Conservation (phyloP, 64 coral and sea anemone species). For the Porites lutea region DNA sequence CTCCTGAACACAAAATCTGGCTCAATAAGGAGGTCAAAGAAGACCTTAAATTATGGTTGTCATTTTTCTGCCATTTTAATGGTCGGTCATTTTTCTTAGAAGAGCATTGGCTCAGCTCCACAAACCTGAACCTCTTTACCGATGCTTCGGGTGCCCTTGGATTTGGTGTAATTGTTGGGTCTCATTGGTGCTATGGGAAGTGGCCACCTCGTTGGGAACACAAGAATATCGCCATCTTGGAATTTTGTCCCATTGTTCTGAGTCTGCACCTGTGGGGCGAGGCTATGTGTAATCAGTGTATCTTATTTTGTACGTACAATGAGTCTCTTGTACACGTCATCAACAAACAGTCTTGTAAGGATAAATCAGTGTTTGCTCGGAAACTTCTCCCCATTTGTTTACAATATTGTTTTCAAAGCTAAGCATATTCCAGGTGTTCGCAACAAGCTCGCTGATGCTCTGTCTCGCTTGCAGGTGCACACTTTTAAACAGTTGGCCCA, state of each 20-base stretch:
- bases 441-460: slow-evolving; percentile 20
- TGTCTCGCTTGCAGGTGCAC: slow-evolving; percentile 4
- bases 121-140: slow-evolving; percentile 50
- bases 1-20: slow-evolving; percentile 8
- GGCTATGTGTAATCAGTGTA: slow-evolving; percentile 23
- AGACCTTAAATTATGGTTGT: slow-evolving; percentile 54
- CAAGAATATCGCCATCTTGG: slow-evolving; percentile 54
- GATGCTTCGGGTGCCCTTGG: slow-evolving; percentile 66
- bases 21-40: slow-evolving; percentile 37
- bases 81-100: slow-evolving; percentile 71
- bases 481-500: slow-evolving; percentile 8
- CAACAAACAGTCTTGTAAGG: slow-evolving; percentile 14
- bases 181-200: slow-evolving; percentile 53
- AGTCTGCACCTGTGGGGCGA: slow-evolving; percentile 53
- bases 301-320: slow-evolving; percentile 59
- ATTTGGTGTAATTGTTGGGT: slow-evolving; percentile 67
- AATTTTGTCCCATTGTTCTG: slow-evolving; percentile 62
- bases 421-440: slow-evolving; percentile 21
- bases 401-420: slow-evolving; percentile 35
- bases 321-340: slow-evolving; percentile 46
- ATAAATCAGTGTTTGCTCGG: slow-evolving; percentile 28
- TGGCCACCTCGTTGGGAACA: slow-evolving; percentile 39
- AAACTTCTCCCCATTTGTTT: slow-evolving; percentile 19
- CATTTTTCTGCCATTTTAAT: slow-evolving; percentile 67
- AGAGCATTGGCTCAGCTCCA: slow-evolving; percentile 54